Evolutionary conservation across 2,113 vertebrate genomes (phyloP), one percentile per base, ranked within the genome.

Genomic region (Romanogobio albipinnatus): DNA sequence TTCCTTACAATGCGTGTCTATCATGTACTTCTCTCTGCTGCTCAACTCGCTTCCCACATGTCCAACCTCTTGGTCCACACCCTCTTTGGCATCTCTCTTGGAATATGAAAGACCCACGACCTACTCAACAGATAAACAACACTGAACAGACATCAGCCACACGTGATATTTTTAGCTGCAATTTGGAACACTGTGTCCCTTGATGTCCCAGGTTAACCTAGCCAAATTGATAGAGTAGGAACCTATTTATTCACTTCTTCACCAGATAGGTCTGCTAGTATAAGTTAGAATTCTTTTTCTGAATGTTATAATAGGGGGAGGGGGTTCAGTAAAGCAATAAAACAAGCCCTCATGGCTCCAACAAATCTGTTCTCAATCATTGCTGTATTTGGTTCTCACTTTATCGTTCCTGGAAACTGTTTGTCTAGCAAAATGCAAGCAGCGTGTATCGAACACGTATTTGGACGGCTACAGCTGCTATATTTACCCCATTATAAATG

Each of bases 131-230:
- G 56, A 66, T 79, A 85, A 62, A 81, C 66, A 74, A 83, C 71
- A 83, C 83, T 51, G 36, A 33, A 75, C 64, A 71, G 80, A 71
- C 66, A 19, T 71, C 66, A 82, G 19, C 43, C 13, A 84, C 64
- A 78, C 11, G 66, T 71, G 75, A 39, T 85, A 85, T 85, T 85
- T 87, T 85, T 87, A 87, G 84, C 36, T 71, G 11, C 79, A 77
- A 66, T 53, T 22, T 45, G 75, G 86, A 82, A 87, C 86, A 87
- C 74, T 26, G 79, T 82, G 86, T 87, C 58, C 86, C 81, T 14
- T 83, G 15, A 83, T 49, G 45, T 51, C 80, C 45, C 10, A 8
- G 79, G 74, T 19, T 79, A 68, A 53, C 39, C 51, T 84, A 59
- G 19, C 70, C 74, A 64, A 66, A 76, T 45, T 76, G 76, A 86